Conservation (phyloP, 2,888 invertebrate species). For the Phengaris alcon region DNA sequence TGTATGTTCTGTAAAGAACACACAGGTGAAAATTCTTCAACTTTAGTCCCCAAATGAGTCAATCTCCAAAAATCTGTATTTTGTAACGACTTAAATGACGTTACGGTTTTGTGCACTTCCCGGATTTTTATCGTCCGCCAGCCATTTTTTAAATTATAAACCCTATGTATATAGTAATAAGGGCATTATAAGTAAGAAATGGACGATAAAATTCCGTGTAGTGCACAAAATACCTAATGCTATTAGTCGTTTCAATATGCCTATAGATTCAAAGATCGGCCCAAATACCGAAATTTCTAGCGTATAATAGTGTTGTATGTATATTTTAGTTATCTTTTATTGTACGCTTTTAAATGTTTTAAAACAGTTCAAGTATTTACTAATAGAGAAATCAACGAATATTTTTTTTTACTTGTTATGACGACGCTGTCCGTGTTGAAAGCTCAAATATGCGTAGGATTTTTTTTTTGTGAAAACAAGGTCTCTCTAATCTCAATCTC, state of each 20-base stretch:
- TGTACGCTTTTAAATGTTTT: background rate
- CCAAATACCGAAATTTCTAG: background rate
- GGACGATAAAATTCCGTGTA: too few relatives aligned
- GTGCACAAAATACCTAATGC: too few relatives aligned
- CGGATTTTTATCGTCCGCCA: too few relatives aligned
- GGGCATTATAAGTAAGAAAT: too few relatives aligned
- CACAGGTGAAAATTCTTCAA: background rate
- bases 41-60: background rate
- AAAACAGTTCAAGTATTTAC: background rate
- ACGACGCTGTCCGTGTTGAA: conserved; percentile 5
- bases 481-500: too few relatives aligned
- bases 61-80: too few relatives aligned
- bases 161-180: too few relatives aligned
- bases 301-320: background rate
- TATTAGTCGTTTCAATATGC: too few relatives aligned
- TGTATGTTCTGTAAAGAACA: background rate
- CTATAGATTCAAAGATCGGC: too few relatives aligned
- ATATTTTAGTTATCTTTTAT: conserved; percentile 15
- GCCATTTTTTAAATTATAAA: too few relatives aligned
- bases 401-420: conserved; percentile 14
- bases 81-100: too few relatives aligned
- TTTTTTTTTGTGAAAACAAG: background rate
- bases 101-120: too few relatives aligned
- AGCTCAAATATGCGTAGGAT: conserved; percentile 22
- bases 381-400: conserved; percentile 19